Base-by-base conservation (phyloP, 2,113 vertebrate genomes). In the Aegotheles bennettii region DNA sequence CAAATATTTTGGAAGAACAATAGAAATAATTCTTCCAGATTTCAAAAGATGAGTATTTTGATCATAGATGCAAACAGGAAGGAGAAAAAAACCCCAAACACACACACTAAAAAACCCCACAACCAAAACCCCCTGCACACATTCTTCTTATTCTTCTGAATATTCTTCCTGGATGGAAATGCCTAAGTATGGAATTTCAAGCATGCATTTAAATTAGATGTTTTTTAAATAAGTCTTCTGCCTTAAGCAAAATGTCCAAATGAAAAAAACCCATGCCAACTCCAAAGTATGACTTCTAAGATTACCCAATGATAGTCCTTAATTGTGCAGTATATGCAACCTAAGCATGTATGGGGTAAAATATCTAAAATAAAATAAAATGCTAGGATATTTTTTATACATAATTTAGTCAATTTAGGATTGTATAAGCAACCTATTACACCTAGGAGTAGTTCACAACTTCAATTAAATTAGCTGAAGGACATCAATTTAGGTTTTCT, bases 241-340 rank as follows among this genome's bases (percentile, higher is more conserved):
- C 64, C 31, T 75, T 28, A 78, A 71, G 28, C 26, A 81, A 65
- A 84, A 78, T 29, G 31, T n/a, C 42, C 13, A 47, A 57, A 65
- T n/a, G 4, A 60, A 87, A 56, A 64, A 36, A 68, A 23, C 6
- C 6, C 20, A 38, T 21, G 20, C 16, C 45, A 64, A 29, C n/a
- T 86, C 56, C 33, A 13, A 87, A 78, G 24, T 21, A 69, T 7
- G 40, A 28, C 31, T 60, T 77, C 48, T n/a, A 43, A 77, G 38
- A 61, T 51, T 53, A 60, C 26, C 7, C 29, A 15, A 36, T 40
- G 12, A 54, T 13, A 61, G 35, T 42, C 38, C 25, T 80, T 48
- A 40, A 86, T 3, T 11, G 3, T 8, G 9, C 10, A 53, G 31
- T 26, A 48, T 11, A 47, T 0, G 0, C 4, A 11, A 29, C 8